phyloP scores from a whole-genome alignment of 2,888 invertebrate species.

The Imbricaverruca yamaguchii region DNA sequence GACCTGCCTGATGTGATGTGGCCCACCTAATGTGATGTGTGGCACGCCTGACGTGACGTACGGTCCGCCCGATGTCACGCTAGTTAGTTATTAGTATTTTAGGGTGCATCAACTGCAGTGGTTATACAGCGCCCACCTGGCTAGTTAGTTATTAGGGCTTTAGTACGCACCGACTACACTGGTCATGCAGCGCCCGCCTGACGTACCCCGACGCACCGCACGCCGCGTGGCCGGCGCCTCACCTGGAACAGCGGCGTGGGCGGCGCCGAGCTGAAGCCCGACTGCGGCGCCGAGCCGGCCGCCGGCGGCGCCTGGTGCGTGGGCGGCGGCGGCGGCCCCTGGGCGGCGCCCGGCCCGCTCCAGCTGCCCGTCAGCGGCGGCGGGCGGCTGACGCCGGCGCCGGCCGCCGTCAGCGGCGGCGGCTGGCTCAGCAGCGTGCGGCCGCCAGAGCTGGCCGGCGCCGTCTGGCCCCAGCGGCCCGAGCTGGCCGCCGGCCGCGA shows the following conservation, averaged over 20 bases:
- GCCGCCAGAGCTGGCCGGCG: background rate
- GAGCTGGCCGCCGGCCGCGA: background rate
- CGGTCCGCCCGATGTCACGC: no score
- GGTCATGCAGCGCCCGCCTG: no score
- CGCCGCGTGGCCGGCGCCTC: background rate
- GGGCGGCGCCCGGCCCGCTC: background rate
- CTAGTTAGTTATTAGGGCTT: no score
- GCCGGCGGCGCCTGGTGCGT: background rate
- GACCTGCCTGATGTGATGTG: no score
- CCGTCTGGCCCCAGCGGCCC: background rate
- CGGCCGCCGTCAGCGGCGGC: background rate
- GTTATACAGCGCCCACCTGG: no score
- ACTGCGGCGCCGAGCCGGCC: background rate
- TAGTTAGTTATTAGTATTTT: no score
- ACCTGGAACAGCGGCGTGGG: background rate
- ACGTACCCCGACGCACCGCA: no score
- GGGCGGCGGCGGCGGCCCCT: background rate
- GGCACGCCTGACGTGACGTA: background rate
- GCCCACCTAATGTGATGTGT: no score
- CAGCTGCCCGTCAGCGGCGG: background rate
- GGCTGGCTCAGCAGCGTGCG: background rate
- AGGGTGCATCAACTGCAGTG: no score
- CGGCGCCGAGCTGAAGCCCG: background rate
- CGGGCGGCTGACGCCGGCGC: background rate
- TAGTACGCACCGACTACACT: no score